These are phyloP conservation scores for Nymphalis io DNA, from an alignment of 1,140 invertebrate species.

Conservation along the genomic window DNA sequence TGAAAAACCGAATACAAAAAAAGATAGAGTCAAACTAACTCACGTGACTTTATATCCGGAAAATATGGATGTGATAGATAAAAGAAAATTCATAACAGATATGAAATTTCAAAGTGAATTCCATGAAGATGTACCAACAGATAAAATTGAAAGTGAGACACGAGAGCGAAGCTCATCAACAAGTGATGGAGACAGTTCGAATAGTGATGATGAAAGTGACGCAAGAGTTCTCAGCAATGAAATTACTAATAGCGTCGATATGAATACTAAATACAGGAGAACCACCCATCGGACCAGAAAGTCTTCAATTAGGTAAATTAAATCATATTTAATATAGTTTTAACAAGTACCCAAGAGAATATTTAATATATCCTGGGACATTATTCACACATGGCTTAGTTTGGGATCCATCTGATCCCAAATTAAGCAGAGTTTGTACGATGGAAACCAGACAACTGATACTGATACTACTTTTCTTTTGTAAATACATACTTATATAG, in stretches of 20 bases:
- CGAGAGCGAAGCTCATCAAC: background rate
- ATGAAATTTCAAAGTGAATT: background rate
- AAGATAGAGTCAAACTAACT: background rate
- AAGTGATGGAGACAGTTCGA: background rate
- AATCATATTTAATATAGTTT: no score
- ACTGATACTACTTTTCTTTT: no score
- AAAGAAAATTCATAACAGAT: background rate
- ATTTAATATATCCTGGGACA: no score
- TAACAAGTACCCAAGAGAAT: no score
- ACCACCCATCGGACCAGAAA: no score
- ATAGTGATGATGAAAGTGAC: background rate
- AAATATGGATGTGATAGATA: constrained; percentile 11
- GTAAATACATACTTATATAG: no score
- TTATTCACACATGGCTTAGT: no score
- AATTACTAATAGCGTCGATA: background rate
- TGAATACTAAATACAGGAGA: background rate
- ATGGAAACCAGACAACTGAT: no score
- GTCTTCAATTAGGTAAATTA: no score
- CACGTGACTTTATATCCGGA: constrained; percentile 27
- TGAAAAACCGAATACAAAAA: background rate
- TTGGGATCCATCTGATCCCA: no score
- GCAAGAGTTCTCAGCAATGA: background rate
- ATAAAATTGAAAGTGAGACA: background rate
- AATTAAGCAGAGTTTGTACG: no score
- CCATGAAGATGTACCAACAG: background rate